Percentiles rank a stretch among this genome's conserved stretches.
These are phyloP conservation scores for Streptopelia turtur DNA, from an alignment of 2,797 vertebrate genomes.

Conservation along the genomic window DNA sequence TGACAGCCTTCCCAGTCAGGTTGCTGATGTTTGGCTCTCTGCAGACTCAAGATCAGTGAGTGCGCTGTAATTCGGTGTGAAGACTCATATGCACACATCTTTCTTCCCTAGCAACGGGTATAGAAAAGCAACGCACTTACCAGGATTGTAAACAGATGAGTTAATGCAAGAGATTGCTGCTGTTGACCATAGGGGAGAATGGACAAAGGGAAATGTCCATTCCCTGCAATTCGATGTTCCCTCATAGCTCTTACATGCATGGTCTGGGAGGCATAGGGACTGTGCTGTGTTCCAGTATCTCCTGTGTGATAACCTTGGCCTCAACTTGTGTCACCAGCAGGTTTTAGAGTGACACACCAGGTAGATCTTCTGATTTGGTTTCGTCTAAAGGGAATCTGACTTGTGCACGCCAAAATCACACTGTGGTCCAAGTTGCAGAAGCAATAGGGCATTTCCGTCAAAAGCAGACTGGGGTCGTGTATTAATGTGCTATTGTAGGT, in stretches of 20 bases:
- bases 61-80: neutral
- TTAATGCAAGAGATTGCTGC: neutral
- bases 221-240: neutral
- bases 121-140: neutral
- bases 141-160: neutral
- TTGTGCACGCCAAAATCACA: neutral
- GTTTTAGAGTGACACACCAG: neutral
- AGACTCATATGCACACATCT: neutral
- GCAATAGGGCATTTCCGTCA: neutral
- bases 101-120: neutral
- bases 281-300: neutral
- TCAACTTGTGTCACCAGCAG: neutral
- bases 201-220: neutral
- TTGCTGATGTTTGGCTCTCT: neutral
- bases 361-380: neutral
- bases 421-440: neutral
- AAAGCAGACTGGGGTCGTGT: neutral
- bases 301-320: too few species aligned
- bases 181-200: neutral
- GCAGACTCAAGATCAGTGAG: neutral
- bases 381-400: neutral
- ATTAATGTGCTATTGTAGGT: neutral
- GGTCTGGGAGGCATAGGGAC: neutral
- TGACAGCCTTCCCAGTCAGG: neutral
- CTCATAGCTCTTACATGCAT: neutral